phyloP scores from a whole-genome alignment of 2,888 invertebrate genomes.

The Blastobasis adustella region DNA sequence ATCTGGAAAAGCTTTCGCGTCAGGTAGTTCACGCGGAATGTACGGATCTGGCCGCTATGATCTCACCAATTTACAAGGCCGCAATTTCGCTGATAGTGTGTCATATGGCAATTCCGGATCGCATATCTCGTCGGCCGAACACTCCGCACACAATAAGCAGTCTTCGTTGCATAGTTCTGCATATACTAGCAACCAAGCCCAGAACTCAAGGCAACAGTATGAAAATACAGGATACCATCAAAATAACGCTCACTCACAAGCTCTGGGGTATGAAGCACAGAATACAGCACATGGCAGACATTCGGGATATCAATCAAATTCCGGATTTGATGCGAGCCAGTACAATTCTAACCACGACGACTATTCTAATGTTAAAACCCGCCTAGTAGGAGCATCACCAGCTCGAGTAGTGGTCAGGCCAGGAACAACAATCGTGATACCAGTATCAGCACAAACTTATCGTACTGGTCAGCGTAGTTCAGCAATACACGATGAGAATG shows the following conservation, averaged over 20 bases:
- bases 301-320: slow-evolving; percentile 32
- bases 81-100: slow-evolving; percentile 53
- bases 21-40: slow-evolving; percentile 60
- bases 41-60: slow-evolving; percentile 56
- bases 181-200: neutral
- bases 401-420: slow-evolving; percentile 48
- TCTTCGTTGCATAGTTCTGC: neutral
- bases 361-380: slow-evolving; percentile 15
- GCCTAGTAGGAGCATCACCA: slow-evolving; percentile 36
- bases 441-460: slow-evolving; percentile 41
- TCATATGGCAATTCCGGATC: slow-evolving; percentile 26
- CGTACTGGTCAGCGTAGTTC: slow-evolving; percentile 26
- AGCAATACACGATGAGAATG: slow-evolving; percentile 31
- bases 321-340: slow-evolving; percentile 20
- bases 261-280: slow-evolving; percentile 26
- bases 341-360: slow-evolving; percentile 2
- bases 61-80: slow-evolving; percentile 49
- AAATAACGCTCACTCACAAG: slow-evolving; percentile 29
- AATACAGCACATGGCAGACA: slow-evolving; percentile 16
- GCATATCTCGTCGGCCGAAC: slow-evolving; percentile 3
- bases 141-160: neutral
- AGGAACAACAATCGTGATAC: slow-evolving; percentile 44
- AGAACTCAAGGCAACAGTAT: slow-evolving; percentile 4
- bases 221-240: slow-evolving; percentile 9
- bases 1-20: slow-evolving; percentile 52